Base-by-base conservation (phyloP, 2,888 invertebrate species). In the Stegana nigrithorax region DNA sequence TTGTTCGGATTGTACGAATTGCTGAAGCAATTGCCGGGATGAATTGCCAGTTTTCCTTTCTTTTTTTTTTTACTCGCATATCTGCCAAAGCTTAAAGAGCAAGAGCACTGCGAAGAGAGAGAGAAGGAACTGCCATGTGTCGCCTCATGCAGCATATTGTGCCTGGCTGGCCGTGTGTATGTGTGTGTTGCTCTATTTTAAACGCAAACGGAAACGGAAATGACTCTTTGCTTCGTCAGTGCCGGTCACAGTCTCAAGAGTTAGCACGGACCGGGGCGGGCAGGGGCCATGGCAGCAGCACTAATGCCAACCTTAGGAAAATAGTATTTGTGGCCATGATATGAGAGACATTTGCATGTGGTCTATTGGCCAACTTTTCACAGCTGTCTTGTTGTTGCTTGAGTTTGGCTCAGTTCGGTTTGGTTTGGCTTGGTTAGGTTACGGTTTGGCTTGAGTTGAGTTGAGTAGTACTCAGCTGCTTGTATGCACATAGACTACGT, bases 271-370 rank as follows among this genome's bases (percentile, higher is more conserved):
- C n/a, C n/a, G n/a, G n/a, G n/a, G n/a, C n/a, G n/a, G n/a, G n/a
- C 36, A 23, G 25, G 21, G 50, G 17, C 44, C 17, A 29, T 29
- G 56, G 59, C 57, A 59, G 32, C 61, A 60, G 68, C 64, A 78
- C 75, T 78, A 75, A 75, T 75, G 75, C 79, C 76, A 70, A 75
- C 79, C 79, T 74, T 78, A 78, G 75, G 77, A 71, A 78, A 75
- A 75, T 75, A 74, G 75, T 70, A 75, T 71, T 61, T 75, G 64
- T 72, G 66, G 69, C 73, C 70, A 66, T 71, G 73, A 69, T 74
- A 70, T 68, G 72, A 72, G 32, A 8, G 78, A 78, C 77, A 75
- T 75, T 75, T 75, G 75, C 75, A 75, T 75, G 75, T 73, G 70
- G 77, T 69, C 79, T 77, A 70, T 74, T 76, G 77, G 36, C 14